Evolutionary conservation across 2,113 vertebrate genomes (phyloP).

Genomic region (Lepidothrix coronata): DNA sequence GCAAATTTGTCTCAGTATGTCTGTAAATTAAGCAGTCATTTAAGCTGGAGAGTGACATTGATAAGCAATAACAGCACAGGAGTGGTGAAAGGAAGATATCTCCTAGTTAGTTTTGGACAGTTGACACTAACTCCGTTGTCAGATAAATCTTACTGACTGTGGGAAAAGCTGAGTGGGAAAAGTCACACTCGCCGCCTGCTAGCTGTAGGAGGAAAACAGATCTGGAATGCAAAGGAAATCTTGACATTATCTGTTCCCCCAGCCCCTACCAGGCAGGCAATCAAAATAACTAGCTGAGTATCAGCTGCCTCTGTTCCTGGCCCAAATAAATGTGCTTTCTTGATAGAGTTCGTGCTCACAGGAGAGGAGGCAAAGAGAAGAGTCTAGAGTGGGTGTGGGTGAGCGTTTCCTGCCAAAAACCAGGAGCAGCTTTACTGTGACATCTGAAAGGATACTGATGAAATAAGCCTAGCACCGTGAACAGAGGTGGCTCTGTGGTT

Average conservation of each 20-base stretch:
- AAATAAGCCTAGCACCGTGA: neutral
- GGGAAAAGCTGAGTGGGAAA: conserved; percentile 60
- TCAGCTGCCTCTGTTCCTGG: conserved; percentile 27
- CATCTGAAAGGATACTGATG: neutral
- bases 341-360: neutral
- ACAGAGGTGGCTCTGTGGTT: neutral
- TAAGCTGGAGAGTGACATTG: conserved; percentile 55
- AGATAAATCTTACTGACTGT: conserved; percentile 63
- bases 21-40: conserved; percentile 59
- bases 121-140: conserved; percentile 56
- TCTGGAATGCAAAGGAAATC: conserved; percentile 51
- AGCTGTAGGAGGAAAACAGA: conserved; percentile 48
- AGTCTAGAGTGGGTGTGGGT: neutral
- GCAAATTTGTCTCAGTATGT: conserved; percentile 21
- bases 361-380: neutral
- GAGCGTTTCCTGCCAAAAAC: conserved; percentile 19
- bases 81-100: conserved; percentile 70
- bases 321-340: conserved; percentile 19
- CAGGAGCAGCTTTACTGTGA: neutral
- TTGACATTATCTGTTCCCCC: conserved; percentile 52
- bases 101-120: conserved; percentile 66
- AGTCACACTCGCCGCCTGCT: conserved; percentile 44
- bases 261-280: neutral
- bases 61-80: conserved; percentile 41
- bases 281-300: conserved; percentile 39